Base-by-base conservation (phyloP, 2,888 invertebrate genomes). In the Strigamia maritima region DNA sequence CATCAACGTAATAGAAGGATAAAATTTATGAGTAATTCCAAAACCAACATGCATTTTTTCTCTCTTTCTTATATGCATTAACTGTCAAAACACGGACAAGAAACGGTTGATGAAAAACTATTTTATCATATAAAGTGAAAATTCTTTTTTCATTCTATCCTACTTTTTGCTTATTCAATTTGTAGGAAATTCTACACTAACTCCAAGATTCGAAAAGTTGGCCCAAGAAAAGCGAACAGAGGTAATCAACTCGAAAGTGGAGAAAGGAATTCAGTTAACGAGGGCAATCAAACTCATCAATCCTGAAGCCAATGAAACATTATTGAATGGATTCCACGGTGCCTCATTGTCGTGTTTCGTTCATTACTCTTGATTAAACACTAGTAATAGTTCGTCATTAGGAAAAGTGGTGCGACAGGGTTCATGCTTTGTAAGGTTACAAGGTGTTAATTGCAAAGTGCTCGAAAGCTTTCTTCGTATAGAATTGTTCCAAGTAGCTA, bases 211-310 rank as follows among this genome's bases (percentile, higher is more conserved):
- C 19, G 6, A 12, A 49, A 49, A 40, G 31, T 31, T 7, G 35
- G 35, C 35, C 6, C 6, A 35, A 6, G 35, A 35, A 44, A 44
- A 44, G 10, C 12, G 44, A 44, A 44, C 10, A 2, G 14, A 1
- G 35, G 44, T 44, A 44, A 44, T 44, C 44, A 44, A 16, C 38
- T 38, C n/a, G 3, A 7, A 44, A 44, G 12, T 12, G 8, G 44
- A n/a, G 19, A 54, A 54, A 54, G 19, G 54, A 8, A n/a, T n/a
- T n/a, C 8, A 54, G 26, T 70, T 70, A 70, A 70, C 70, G 26
- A 70, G 70, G 70, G 26, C 70, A 70, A 70, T 70, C 70, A 70
- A 54, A n/a, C 54, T 19, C 54, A 54, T 54, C 54, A 54, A 54
- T 54, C 54, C 1, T 19, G 54, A 54, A 54, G 54, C 54, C 19